A percentile compares a stretch with the other conserved stretches of the same genome.
phyloP scores from a whole-genome alignment of 1,140 invertebrate species.

The Drosophila teissieri region DNA sequence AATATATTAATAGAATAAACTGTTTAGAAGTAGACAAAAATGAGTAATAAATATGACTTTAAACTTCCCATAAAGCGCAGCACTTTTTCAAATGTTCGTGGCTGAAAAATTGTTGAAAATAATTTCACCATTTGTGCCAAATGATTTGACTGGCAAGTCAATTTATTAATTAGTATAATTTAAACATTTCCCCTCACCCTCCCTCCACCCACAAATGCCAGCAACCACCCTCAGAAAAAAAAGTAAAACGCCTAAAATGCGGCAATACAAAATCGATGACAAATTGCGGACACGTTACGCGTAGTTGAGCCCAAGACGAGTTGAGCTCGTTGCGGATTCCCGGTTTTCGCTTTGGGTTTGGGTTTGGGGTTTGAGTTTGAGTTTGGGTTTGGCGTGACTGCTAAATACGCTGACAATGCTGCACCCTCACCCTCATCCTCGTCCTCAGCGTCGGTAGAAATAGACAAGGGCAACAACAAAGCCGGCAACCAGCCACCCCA shows the following conservation, averaged over 20 bases:
- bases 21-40: neutral
- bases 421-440: conserved; percentile 26
- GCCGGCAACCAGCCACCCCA: conserved; percentile 68
- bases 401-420: conserved; percentile 80
- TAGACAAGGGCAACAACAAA: conserved; percentile 58
- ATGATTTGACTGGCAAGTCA: conserved; percentile 82
- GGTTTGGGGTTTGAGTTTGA: conserved; percentile 6
- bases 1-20: neutral
- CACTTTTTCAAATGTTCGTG: neutral
- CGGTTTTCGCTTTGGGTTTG: conserved; percentile 3
- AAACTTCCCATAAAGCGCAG: too few relatives aligned
- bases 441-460: too few relatives aligned
- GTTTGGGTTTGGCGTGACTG: conserved; percentile 65
- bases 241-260: conserved; percentile 62
- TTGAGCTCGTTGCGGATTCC: conserved; percentile 47
- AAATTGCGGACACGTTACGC: conserved; percentile 85
- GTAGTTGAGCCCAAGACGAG: conserved; percentile 80
- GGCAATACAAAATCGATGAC: conserved; percentile 84
- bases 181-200: conserved; percentile 62
- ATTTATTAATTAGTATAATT: conserved; percentile 85
- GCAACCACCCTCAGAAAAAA: conserved; percentile 19
- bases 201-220: conserved; percentile 2
- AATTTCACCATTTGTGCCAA: conserved; percentile 73
- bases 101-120: conserved; percentile 28
- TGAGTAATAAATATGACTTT: neutral